Evolutionary conservation across 2,797 vertebrate genomes (phyloP), one percentile per base, ranked within the genome.

Genomic region (Chelidonichthys spinosus): DNA sequence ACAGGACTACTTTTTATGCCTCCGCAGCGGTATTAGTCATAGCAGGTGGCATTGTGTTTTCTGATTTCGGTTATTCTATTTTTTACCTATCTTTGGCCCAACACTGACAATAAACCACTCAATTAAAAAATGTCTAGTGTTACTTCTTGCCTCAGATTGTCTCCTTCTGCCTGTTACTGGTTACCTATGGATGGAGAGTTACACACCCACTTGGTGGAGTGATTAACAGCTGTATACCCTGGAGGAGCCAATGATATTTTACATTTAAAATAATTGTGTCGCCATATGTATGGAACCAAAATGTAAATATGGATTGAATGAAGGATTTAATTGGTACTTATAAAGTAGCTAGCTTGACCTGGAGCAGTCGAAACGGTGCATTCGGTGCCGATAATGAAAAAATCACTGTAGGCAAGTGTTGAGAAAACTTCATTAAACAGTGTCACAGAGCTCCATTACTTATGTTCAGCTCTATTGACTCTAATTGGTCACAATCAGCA

Each of bases 401-500:
- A 68, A 42, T 56, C 36, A 36, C 11, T 17, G 11, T 14, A 32
- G 58, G 47, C 18, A 56, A 65, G 62, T 37, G 42, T 56, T 49
- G 25, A 42, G 18, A 64, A 74, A 80, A 67, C 44, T 15, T 50
- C 14, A 69, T 73, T 60, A 50, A 70, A 44, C 25, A 43, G 35
- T 69, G 59, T 65, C 46, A 52, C 56, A 52, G 58, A 61, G 42
- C 40, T 75, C 53, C 32, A 56, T 25, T 72, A 59, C 79, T 71
- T 81, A 58, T 83, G 82, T 69, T 72, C 37, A 58, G 37, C 47
- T 55, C 53, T 56, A 60, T 42, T 78, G 68, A 68, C 36, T 84
- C 56, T 77, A 85, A 84, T 84, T 78, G 65, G 58, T 78, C 53
- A 84, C 56, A 78, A 76, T 79, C 75, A 72, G 56, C 40, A 64